These are phyloP conservation scores for Rhincodon typus DNA, from an alignment of 2,797 vertebrate genomes.

Conservation along the genomic window DNA sequence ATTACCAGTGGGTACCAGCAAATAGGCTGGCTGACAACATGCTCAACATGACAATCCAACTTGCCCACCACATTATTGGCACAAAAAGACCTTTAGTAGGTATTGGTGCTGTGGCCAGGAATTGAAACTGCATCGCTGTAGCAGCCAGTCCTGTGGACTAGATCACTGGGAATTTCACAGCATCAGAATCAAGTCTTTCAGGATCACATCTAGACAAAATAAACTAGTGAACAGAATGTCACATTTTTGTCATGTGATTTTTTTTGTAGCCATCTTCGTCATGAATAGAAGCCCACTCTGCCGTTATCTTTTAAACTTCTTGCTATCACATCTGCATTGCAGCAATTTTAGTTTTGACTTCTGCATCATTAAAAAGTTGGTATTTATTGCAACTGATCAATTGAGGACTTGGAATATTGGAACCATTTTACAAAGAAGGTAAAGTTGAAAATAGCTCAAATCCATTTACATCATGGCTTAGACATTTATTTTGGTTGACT, in stretches of 20 bases:
- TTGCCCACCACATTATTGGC: neutral
- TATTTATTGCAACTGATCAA: neutral
- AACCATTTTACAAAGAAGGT: neutral
- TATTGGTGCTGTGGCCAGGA: neutral
- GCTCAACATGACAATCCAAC: neutral
- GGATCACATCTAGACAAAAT: neutral
- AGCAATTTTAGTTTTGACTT: neutral
- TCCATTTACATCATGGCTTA: neutral
- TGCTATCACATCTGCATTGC: too few species aligned
- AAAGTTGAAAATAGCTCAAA: neutral
- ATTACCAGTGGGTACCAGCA: neutral
- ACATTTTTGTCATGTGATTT: neutral
- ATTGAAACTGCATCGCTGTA: neutral
- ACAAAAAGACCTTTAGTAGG: neutral
- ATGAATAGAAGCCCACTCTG: neutral
- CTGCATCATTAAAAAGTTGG: neutral
- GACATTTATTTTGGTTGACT: neutral
- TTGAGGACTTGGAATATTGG: neutral
- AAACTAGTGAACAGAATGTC: neutral
- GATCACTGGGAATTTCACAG: neutral
- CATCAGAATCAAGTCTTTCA: neutral
- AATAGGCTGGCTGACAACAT: neutral
- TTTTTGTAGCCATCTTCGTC: neutral
- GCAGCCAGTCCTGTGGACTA: neutral
- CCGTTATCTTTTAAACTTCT: neutral